Conservation (phyloP, 2,888 invertebrate species). For the Trachelus tabidus region DNA sequence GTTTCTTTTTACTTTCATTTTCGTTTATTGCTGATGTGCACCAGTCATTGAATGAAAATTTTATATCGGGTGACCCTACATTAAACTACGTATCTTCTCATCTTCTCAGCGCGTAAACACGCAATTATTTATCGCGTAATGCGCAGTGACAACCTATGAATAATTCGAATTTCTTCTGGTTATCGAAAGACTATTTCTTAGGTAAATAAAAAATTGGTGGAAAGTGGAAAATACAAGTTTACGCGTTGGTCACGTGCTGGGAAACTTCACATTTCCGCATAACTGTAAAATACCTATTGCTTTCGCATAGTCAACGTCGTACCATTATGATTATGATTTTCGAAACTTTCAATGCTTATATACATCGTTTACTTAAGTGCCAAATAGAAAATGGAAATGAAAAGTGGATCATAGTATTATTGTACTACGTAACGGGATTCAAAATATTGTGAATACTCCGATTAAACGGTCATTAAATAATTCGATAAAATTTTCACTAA, state of each 20-base stretch:
- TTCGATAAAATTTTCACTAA: neutral
- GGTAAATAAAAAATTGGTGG: neutral
- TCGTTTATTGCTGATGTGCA: neutral
- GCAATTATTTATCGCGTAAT: no score
- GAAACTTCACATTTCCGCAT: neutral
- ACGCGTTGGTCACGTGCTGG: neutral
- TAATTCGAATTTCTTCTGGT: no score
- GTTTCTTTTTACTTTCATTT: neutral
- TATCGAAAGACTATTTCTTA: neutral
- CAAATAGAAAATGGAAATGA: neutral
- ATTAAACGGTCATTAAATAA: neutral
- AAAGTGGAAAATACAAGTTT: slow-evolving; percentile 3
- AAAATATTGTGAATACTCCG: no score
- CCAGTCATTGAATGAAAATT: no score
- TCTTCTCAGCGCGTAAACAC: no score
- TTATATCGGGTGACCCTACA: no score
- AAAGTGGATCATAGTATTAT: neutral
- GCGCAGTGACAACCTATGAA: no score
- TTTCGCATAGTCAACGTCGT: no score
- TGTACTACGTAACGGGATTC: neutral
- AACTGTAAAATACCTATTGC: no score
- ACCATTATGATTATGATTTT: no score
- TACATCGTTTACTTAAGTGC: neutral
- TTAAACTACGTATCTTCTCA: no score
- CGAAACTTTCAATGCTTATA: no score